Conservation (phyloP, 2,888 invertebrate species). For the Hypena proboscidalis region DNA sequence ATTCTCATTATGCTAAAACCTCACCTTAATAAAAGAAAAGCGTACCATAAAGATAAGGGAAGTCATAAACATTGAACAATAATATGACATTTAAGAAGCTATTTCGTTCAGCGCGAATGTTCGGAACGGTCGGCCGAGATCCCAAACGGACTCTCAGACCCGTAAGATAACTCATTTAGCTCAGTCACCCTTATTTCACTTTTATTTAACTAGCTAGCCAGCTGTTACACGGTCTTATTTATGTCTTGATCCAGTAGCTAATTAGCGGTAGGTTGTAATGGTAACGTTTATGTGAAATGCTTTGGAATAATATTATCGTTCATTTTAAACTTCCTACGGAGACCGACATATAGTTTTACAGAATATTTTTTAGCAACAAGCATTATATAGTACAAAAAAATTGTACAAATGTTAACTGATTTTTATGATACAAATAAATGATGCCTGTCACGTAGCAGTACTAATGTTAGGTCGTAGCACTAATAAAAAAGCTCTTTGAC, state of each 20-base stretch:
- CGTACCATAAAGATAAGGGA: slow-evolving; percentile 12
- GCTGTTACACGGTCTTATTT: slow-evolving; percentile 12
- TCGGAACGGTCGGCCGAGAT: slow-evolving; percentile 13
- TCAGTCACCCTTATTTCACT: slow-evolving; percentile 13
- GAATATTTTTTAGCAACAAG: no score
- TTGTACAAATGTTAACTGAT: no score
- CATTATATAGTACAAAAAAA: no score
- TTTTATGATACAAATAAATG: no score
- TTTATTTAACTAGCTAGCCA: slow-evolving; percentile 13
- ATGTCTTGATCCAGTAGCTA: slow-evolving; percentile 8
- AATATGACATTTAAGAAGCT: slow-evolving; percentile 18
- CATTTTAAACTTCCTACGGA: no score
- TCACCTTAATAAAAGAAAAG: slow-evolving; percentile 13
- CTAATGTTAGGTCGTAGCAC: no score
- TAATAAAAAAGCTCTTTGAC: no score
- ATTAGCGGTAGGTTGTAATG: slow-evolving; percentile 3
- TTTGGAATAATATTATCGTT: no score
- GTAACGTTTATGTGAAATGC: neutral
- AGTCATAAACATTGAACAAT: slow-evolving; percentile 16
- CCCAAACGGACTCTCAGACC: slow-evolving; percentile 7
- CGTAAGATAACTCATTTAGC: slow-evolving; percentile 15
- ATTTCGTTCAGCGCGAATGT: slow-evolving; percentile 14
- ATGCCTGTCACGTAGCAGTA: no score
- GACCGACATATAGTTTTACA: no score
- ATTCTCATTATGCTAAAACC: slow-evolving; percentile 6